Evolutionary conservation across 2,797 vertebrate species (phyloP), one percentile per base, ranked within the genome.

Genomic region (Liasis olivaceus): DNA sequence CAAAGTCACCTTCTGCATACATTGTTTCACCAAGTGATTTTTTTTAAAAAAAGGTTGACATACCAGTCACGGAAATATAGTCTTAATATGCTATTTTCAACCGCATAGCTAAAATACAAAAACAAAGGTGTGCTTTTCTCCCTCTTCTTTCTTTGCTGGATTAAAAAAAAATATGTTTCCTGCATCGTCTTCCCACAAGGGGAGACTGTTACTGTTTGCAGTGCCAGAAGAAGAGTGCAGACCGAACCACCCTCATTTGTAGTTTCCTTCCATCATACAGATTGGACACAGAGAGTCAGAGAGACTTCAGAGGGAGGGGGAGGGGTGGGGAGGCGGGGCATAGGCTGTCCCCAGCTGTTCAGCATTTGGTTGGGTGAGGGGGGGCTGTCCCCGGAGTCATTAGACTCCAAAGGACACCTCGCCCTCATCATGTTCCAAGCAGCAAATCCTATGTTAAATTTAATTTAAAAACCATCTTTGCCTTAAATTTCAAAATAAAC

Each of bases 401-500:
- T 92, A 94, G 72, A 90, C 89, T n/a, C 93, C 93, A 94, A 94
- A 94, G 93, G 93, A 94, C 93, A 90, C 89, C 86, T 92, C 54
- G 86, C 91, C 93, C 93, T 94, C 91, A 62, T 94, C 89, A 62
- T 94, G 91, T 94, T 92, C 91, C 89, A 60, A 90, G 89, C 90
- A 90, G 93, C 91, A 94, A 94, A 94, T 94, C 89, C 93, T 92
- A 92, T 94, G 93, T 92, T 94, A 92, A 92, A 94, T 94, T 94
- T 94, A 92, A 94, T 94, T 94, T 94, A 92, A 94, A 96, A 93
- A 87, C 96, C 94, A 94, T 97, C 96, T 97, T 96, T 96, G 95
- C 96, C 95, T 97, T 97, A 97, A 97, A 96, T 97, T 97, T 97
- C 96, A 96, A 97, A 97, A 97, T 96, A 96, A 97, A 96, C 96